Conservation (phyloP, 1,140 invertebrate species). For the Drosophila virilis region DNA sequence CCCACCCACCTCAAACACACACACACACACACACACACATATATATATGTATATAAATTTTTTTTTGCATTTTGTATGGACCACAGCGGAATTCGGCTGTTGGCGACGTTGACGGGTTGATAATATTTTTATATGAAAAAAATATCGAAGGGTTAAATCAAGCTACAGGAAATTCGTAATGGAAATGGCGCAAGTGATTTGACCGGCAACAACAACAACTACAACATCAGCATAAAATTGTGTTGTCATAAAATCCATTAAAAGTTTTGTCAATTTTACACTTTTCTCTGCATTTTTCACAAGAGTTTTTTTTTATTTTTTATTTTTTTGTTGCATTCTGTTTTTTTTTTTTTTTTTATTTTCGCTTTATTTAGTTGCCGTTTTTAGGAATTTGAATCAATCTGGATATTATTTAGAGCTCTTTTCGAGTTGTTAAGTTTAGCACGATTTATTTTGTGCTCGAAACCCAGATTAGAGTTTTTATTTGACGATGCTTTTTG, state of each 20-base stretch:
- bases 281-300: neutral
- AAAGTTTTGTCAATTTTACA: conserved; percentile 41
- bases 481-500: no score
- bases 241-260: conserved; percentile 44
- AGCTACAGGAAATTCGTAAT: conserved; percentile 37
- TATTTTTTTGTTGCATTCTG: neutral
- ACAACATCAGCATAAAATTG: neutral
- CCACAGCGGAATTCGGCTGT: conserved; percentile 19
- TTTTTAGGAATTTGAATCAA: conserved; percentile 14
- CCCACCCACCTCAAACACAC: neutral
- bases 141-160: conserved; percentile 16
- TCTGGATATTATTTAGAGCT: conserved; percentile 13
- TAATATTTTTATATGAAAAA: conserved; percentile 18
- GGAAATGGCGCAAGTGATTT: conserved; percentile 44
- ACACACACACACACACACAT: neutral
- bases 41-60: neutral
- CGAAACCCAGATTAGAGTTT: no score
- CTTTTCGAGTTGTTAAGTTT: neutral
- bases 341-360: no score
- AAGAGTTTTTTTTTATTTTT: neutral
- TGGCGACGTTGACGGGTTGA: conserved; percentile 26
- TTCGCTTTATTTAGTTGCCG: neutral
- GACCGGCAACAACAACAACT: conserved; percentile 13
- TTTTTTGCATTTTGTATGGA: conserved; percentile 9
- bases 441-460: neutral